phyloP scores from a whole-genome alignment of 1,140 invertebrate species.

The Orussus abietinus region DNA sequence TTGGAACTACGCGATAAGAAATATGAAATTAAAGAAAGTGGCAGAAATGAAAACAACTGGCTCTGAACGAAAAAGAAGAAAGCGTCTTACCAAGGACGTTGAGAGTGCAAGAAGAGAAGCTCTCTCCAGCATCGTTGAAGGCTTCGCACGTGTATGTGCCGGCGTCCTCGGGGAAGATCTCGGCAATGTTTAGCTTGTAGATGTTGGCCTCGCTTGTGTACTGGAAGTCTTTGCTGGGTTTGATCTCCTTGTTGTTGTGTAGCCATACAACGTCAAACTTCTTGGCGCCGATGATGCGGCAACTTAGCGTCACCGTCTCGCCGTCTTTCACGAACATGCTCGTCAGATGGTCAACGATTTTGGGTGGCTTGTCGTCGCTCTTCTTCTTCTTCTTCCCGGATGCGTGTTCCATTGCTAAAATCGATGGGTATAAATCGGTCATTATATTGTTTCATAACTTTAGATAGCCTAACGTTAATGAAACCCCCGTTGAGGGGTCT shows the following conservation, averaged over 20 bases:
- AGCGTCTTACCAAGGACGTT: slow-evolving; percentile 64
- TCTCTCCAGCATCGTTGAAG: slow-evolving; percentile 91
- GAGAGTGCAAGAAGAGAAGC: slow-evolving; percentile 85
- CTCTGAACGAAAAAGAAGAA: neutral
- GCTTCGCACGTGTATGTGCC: slow-evolving; percentile 95
- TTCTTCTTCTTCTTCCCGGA: slow-evolving; percentile 53
- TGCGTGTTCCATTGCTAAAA: slow-evolving; percentile 63
- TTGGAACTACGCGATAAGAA: slow-evolving; percentile 63
- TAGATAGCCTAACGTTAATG: too few species aligned
- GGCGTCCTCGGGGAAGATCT: slow-evolving; percentile 91
- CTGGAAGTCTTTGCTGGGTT: slow-evolving; percentile 93
- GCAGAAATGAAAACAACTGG: slow-evolving; percentile 8
- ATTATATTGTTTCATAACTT: too few species aligned
- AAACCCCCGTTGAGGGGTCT: too few species aligned
- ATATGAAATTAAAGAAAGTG: slow-evolving; percentile 9
- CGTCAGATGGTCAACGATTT: slow-evolving; percentile 77
- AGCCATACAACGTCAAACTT: slow-evolving; percentile 93
- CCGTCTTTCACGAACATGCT: slow-evolving; percentile 82
- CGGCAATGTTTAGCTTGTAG: slow-evolving; percentile 85
- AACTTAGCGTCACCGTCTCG: slow-evolving; percentile 77
- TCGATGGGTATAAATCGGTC: too few species aligned
- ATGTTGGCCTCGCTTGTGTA: slow-evolving; percentile 87
- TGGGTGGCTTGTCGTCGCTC: slow-evolving; percentile 70
- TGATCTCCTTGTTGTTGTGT: slow-evolving; percentile 95
- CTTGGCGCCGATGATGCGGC: slow-evolving; percentile 80